Conservation (phyloP, 2,888 invertebrate genomes). For the Priapulus caudatus region DNA sequence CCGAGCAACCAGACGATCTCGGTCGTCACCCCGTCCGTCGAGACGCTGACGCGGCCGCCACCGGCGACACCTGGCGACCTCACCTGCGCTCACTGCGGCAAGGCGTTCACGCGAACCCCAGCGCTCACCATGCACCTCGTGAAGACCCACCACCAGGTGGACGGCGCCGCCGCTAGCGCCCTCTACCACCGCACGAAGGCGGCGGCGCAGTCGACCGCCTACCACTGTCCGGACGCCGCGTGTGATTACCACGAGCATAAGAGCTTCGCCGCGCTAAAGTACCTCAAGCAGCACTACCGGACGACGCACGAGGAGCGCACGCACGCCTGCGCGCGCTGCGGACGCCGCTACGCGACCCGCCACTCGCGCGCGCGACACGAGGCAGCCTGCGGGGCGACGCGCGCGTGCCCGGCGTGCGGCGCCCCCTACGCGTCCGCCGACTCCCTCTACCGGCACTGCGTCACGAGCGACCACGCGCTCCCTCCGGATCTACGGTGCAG, state of each 20-base stretch:
- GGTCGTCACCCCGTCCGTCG: too few species aligned
- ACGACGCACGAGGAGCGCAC: background rate
- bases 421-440: background rate
- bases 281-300: background rate
- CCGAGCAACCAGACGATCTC: too few species aligned
- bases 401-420: background rate
- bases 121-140: too few species aligned
- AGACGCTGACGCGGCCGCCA: too few species aligned
- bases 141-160: too few species aligned
- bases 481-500: too few species aligned
- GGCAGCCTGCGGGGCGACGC: background rate
- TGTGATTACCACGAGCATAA: background rate
- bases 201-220: too few species aligned
- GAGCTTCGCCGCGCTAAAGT: background rate
- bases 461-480: background rate
- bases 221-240: background rate
- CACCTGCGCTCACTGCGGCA: too few species aligned
- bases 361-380: background rate
- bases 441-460: constrained; percentile 1
- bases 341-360: background rate
- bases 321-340: background rate
- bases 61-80: too few species aligned
- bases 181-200: too few species aligned
- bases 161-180: too few species aligned
- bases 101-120: too few species aligned